Evolutionary conservation across 2,113 vertebrate genomes (phyloP).

Genomic region (Takifugu bimaculatus): DNA sequence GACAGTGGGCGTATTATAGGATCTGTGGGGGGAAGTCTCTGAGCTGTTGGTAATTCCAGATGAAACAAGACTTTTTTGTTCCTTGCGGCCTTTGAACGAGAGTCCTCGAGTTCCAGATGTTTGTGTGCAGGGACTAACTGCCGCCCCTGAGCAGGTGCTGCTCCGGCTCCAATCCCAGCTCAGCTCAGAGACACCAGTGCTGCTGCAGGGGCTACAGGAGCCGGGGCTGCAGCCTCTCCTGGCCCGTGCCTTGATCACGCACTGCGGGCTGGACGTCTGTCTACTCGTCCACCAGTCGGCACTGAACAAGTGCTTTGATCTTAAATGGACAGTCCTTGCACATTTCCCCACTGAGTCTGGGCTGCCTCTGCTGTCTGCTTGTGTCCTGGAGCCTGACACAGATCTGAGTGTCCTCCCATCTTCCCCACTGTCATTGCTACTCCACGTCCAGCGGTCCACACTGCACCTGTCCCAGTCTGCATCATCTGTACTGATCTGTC

Average conservation of each 20-base stretch:
- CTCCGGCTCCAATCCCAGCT: slow-evolving; percentile 69
- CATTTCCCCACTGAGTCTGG: slow-evolving; percentile 29
- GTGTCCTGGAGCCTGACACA: slow-evolving; percentile 34
- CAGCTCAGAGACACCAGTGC: slow-evolving; percentile 67
- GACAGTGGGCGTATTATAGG: slow-evolving; percentile 2
- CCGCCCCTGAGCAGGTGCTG: slow-evolving; percentile 57
- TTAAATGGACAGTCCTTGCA: slow-evolving; percentile 27
- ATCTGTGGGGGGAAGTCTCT: slow-evolving; percentile 10
- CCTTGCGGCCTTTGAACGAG: slow-evolving; percentile 28
- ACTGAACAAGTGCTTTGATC: slow-evolving; percentile 41
- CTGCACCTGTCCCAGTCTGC: slow-evolving; percentile 53
- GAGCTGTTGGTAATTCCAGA: slow-evolving; percentile 13
- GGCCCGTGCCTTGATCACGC: slow-evolving; percentile 15
- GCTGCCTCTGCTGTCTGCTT: slow-evolving; percentile 48
- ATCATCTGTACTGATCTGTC: slow-evolving; percentile 46
- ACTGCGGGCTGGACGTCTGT: slow-evolving; percentile 37
- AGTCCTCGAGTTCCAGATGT: slow-evolving; percentile 4
- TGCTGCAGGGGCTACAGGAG: slow-evolving; percentile 71
- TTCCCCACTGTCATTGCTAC: slow-evolving; percentile 70
- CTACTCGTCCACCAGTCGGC: slow-evolving; percentile 59
- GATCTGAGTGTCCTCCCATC: slow-evolving; percentile 42
- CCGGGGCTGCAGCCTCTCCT: slow-evolving; percentile 51
- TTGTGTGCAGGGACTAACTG: slow-evolving; percentile 3
- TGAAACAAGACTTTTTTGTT: slow-evolving; percentile 28
- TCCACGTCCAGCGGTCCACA: slow-evolving; percentile 57